These are phyloP conservation scores for Rhyacichthys aspro DNA, from an alignment of 2,797 vertebrate genomes.

Conservation along the genomic window DNA sequence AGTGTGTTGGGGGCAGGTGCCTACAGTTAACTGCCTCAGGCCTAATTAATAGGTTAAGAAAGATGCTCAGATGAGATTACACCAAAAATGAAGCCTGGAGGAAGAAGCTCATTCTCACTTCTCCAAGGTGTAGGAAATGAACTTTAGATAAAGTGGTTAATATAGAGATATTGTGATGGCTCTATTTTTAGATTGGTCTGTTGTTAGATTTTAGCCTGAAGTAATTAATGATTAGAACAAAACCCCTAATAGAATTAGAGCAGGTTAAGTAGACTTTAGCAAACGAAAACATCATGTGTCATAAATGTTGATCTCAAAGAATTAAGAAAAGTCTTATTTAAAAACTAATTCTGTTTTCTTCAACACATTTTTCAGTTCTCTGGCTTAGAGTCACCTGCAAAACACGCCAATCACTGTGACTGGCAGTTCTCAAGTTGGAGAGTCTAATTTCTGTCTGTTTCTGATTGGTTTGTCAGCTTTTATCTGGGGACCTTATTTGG, in stretches of 20 bases:
- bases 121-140: conserved; percentile 50
- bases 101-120: conserved; percentile 65
- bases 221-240: neutral
- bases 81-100: conserved; percentile 62
- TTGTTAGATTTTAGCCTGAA: conserved; percentile 11
- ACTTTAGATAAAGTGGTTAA: conserved; percentile 25
- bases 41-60: conserved; percentile 76
- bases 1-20: conserved; percentile 53
- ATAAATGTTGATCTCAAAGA: conserved; percentile 7
- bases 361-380: conserved; percentile 41
- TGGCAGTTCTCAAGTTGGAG: conserved; percentile 71
- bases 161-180: neutral
- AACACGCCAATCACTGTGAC: conserved; percentile 70
- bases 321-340: conserved; percentile 17
- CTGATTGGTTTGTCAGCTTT: conserved; percentile 75
- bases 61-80: conserved; percentile 61
- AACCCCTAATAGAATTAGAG: neutral
- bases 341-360: conserved; percentile 36
- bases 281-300: neutral
- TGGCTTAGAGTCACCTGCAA: conserved; percentile 56
- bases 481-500: conserved; percentile 74
- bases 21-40: conserved; percentile 58
- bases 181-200: conserved; percentile 40
- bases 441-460: conserved; percentile 70
- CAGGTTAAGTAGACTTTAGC: neutral